Conservation (phyloP, 1,140 invertebrate species). For the Melipona quadrifasciata region DNA sequence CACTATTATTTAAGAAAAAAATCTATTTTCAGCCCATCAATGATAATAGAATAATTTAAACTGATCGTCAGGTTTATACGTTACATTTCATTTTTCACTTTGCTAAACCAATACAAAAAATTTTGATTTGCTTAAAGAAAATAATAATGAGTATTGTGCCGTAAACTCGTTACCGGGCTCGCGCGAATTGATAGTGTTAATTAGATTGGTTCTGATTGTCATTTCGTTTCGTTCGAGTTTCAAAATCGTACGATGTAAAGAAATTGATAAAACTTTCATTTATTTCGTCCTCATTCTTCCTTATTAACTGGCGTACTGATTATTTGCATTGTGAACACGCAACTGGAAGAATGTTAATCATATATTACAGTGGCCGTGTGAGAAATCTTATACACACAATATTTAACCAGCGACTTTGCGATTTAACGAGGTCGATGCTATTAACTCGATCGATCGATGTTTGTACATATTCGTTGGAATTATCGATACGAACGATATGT, state of each 20-base stretch:
- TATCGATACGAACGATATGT: neutral
- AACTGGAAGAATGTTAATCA: constrained; percentile 30
- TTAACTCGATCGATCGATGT: constrained; percentile 25
- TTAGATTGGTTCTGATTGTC: neutral
- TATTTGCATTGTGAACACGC: neutral
- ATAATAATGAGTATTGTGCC: neutral
- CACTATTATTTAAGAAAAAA: too few relatives aligned
- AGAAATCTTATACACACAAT: constrained; percentile 8
- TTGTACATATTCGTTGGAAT: constrained; percentile 6
- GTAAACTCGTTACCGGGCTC: neutral
- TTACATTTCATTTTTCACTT: neutral
- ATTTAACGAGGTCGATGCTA: constrained; percentile 23
- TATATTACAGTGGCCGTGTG: neutral
- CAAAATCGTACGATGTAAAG: neutral
- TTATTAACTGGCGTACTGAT: neutral
- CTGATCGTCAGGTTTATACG: too few relatives aligned
- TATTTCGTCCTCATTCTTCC: too few relatives aligned
- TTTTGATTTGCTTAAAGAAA: neutral
- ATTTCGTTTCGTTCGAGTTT: neutral
- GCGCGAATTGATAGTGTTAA: neutral
- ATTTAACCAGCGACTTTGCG: neutral
- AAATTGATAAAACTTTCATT: neutral
- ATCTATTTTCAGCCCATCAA: too few relatives aligned
- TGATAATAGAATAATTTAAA: too few relatives aligned
- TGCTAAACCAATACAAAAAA: neutral